Base-by-base conservation (phyloP, 2,113 vertebrate species). In the Cynocephalus volans region DNA sequence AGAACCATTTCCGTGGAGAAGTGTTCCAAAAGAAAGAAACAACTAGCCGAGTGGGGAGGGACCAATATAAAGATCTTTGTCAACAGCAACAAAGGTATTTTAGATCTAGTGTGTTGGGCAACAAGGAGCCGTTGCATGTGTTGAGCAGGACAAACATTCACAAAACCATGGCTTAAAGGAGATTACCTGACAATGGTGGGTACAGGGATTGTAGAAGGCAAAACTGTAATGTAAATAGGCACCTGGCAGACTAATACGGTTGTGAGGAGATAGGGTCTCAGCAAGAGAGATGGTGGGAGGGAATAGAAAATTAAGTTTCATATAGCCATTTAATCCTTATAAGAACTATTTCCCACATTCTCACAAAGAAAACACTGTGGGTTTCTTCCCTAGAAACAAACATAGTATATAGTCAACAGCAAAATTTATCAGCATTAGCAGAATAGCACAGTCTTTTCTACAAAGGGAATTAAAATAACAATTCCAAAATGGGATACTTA, bases 291-390 rank as follows among this genome's bases (percentile, higher is more conserved):
- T 54, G 28, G 60, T 60, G 28, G 58, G 70, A 96, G 9, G 62
- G 48, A 84, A 85, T 12, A 84, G 83, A 90, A 95, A 97, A 92
- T 82, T 77, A 90, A 96, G 56, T 97, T 90, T 92, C 96, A 64
- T 28, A 0, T 56, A 73, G 58, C 85, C 72, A 90, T 81, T 88
- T 95, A 81, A 96, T 95, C 83, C 69, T 88, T 45, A 4, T 62
- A 88, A 67, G 76, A 96, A 94, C 85, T 85, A 23, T 72, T 85
- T 90, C 72, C 45, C 17, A 13, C 11, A 58, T 65, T 64, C 65
- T 36, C 84, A 82, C 62, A 72, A 81, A 88, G 93, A 45, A 95
- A 95, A 56, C 70, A 28, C 67, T 14, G 0, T 65, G 72, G 62
- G 33, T 54, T 92, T 94, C 70, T 89, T 90, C 64, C 60, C 67